Percentiles rank a stretch among this genome's conserved stretches.
Evolutionary conservation across 2,113 vertebrate genomes (phyloP).

Genomic region (Neodontobutis hainanensis): DNA sequence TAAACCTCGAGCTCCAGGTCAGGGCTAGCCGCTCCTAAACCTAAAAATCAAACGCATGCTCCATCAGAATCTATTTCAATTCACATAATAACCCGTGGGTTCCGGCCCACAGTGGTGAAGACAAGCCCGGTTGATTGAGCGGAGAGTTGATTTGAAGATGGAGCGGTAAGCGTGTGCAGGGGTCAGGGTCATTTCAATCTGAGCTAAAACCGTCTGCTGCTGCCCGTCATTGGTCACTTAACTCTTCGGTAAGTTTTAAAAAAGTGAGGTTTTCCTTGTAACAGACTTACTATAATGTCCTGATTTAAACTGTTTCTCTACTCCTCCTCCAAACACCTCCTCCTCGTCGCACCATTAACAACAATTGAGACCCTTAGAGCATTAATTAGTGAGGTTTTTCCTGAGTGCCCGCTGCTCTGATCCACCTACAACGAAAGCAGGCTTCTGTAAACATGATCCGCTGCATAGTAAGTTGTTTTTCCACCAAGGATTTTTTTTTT

Average conservation of each 20-base stretch:
- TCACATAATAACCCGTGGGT: conserved; percentile 30
- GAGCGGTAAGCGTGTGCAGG: conserved; percentile 2
- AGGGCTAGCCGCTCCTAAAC: conserved; percentile 26
- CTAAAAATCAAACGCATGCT: conserved; percentile 35
- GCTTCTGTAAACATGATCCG: conserved; percentile 71
- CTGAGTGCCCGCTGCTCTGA: conserved; percentile 71
- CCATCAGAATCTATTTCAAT: conserved; percentile 54
- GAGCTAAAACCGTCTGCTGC: conserved; percentile 9
- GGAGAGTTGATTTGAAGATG: conserved; percentile 18
- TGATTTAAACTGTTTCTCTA: conserved; percentile 54
- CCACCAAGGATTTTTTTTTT: conserved; percentile 20
- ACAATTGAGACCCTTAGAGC: conserved; percentile 88
- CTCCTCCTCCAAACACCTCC: conserved; percentile 34
- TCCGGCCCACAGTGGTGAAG: conserved; percentile 9
- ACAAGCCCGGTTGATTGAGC: conserved; percentile 18
- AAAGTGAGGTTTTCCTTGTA: neutral
- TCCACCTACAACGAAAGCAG: conserved; percentile 65
- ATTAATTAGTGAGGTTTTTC: conserved; percentile 91
- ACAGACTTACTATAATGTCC: conserved; percentile 31
- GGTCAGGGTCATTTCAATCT: conserved; percentile 38
- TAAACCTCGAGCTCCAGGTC: conserved; percentile 16
- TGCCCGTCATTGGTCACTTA: conserved; percentile 18
- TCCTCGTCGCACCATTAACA: conserved; percentile 85
- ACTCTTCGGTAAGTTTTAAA: neutral
- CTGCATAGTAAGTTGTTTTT: conserved; percentile 75